Evolutionary conservation across 2,113 vertebrate species (phyloP), one percentile per base, ranked within the genome.

Genomic region (Bos javanicus): DNA sequence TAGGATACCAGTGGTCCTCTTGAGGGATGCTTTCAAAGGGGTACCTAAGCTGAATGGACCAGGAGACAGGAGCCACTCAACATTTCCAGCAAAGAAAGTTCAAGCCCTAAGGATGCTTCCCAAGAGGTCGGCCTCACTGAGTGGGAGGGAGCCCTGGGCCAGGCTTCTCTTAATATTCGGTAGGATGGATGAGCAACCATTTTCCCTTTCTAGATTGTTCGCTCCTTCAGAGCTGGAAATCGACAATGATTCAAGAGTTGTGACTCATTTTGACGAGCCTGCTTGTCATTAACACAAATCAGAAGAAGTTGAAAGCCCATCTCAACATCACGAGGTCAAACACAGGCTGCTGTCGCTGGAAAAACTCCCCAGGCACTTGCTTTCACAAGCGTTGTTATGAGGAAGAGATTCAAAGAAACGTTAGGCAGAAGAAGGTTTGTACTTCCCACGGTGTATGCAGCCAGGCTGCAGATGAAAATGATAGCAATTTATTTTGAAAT

Each of bases 401-500:
- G 89, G n/a, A 43, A 76, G 39, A 84, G 57, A 46, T 94, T 97
- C 95, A 96, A 94, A 97, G 98, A 94, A 81, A 89, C 3, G 0
- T 71, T 93, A 67, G 36, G 80, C 57, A 95, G 87, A 97, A 64
- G 78, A 83, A 52, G 15, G 86, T 92, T 85, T 88, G 92, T 96
- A 76, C 83, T 94, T 94, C 64, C 54, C 90, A 93, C 23, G 17
- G 54, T 67, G 46, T 80, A n/a, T 50, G 87, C 52, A 93, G 74
- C 28, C 39, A 84, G 86, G 71, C 81, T 96, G 83, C 56, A 83
- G 95, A 96, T 90, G 39, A 96, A 98, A 97, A 95, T 2, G 67
- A 86, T 96, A 95, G 90, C 91, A 95, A 97, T 97, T 97, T 97
- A 97, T 97, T 98, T 97, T 96, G 83, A 97, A 95, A 95, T 98